Evolutionary conservation across 2,113 vertebrate species (phyloP), one percentile per base, ranked within the genome.

Genomic region (Elgaria multicarinata): DNA sequence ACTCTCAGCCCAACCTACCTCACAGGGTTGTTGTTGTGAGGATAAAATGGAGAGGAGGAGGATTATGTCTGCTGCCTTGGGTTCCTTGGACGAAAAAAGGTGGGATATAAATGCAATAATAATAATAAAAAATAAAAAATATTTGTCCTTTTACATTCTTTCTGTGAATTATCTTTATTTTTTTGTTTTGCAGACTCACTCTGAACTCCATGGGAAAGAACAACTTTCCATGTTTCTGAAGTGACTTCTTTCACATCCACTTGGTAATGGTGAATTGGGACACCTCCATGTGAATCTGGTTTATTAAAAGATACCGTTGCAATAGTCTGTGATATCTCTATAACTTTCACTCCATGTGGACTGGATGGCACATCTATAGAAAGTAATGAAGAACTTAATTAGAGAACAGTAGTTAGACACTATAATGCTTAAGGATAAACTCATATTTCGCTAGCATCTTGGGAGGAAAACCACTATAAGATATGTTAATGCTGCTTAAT

Each of bases 191-290:
- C 12, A 22, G 80, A 98, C 99, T 99, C 94, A 99, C 99, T 99
- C 95, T 99, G 98, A 93, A 98, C 97, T 94, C 98, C 98, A 96
- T 98, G 98, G n/a, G 99, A 99, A 94, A 94, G 98, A 87, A 99
- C 98, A 92, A 98, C 97, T 97, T 98, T 99, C 99, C 98, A 99
- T 58, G 97, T 98, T 92, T 98, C 98, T 9, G 98, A 98, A 53
- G 98, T 93, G 62, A 97, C 95, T 92, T 99, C 99, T 95, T 99
- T 99, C 92, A 98, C 97, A 96, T 98, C 98, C 92, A 99, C 98
- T 97, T 99, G 98, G 94, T 99, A 99, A 95, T 98, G 98, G 95
- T 98, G 98, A 91, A 99, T 99, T 83, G 99, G 99, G 1, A 99
- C 99, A 0, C 99, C 99, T 5, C 99, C 99, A 22, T 99, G 99